phyloP scores from a whole-genome alignment of 2,113 vertebrate genomes.

The Mobula birostris region DNA sequence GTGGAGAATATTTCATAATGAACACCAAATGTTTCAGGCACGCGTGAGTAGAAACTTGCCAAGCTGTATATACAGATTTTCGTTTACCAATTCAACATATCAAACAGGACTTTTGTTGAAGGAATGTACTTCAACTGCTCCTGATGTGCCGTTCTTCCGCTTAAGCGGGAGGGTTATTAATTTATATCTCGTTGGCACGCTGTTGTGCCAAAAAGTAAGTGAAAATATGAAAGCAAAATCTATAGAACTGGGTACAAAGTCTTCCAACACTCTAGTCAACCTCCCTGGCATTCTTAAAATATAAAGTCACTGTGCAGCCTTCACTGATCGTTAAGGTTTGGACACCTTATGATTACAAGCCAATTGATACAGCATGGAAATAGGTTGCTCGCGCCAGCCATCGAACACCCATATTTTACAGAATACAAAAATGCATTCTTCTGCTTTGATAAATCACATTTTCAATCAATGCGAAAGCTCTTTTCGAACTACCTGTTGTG shows the following conservation, averaged over 20 bases:
- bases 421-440: no score
- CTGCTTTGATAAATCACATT: not conserved
- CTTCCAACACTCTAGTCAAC: not conserved
- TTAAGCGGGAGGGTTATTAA: no score
- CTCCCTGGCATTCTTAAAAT: not conserved
- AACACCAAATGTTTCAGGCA: not conserved
- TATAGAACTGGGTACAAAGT: not conserved
- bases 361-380: no score
- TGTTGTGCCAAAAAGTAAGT: no score
- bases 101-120: not conserved
- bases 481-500: not conserved
- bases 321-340: not conserved
- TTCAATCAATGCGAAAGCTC: not conserved
- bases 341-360: not conserved
- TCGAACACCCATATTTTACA: no score
- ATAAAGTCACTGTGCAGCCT: not conserved
- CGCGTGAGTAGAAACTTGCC: not conserved
- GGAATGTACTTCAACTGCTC: not conserved
- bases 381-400: no score
- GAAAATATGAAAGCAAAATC: not conserved
- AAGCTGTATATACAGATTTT: not conserved
- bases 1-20: not conserved
- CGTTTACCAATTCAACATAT: not conserved
- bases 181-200: not conserved
- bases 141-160: no score